Evolutionary conservation across 1,140 invertebrate genomes (phyloP).

Genomic region (Macrostomum lignano): DNA sequence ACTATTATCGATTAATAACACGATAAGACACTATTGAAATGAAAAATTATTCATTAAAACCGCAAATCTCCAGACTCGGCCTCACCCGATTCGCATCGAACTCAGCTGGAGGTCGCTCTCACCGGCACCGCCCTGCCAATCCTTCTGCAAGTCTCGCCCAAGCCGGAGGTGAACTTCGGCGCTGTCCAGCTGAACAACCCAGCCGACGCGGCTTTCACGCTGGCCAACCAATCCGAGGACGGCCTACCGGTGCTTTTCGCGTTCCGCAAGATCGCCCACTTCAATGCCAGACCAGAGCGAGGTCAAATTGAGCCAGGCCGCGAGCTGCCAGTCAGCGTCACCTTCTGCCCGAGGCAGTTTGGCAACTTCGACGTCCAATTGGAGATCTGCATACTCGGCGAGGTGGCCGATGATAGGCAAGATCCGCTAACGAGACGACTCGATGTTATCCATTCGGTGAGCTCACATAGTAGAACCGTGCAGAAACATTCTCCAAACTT

Average conservation of each 20-base stretch:
- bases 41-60: no score
- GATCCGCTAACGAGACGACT: no score
- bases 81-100: no score
- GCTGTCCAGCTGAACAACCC: constrained; percentile 19
- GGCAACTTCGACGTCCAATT: no score
- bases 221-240: constrained; percentile 20
- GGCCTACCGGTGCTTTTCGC: constrained; percentile 14
- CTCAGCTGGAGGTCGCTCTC: constrained; percentile 19
- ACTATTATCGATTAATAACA: no score
- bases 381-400: no score
- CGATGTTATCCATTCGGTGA: no score
- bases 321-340: constrained; percentile 10
- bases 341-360: constrained; percentile 16
- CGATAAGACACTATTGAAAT: no score
- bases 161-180: constrained; percentile 19
- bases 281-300: constrained; percentile 15
- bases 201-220: constrained; percentile 14
- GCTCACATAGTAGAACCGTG: no score
- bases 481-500: no score
- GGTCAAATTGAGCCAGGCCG: constrained; percentile 16
- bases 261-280: constrained; percentile 23
- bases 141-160: constrained; percentile 15
- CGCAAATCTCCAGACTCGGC: no score
- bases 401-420: no score
- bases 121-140: constrained; percentile 25